Conservation (phyloP, 2,888 invertebrate genomes). For the Dasypogon diadema region DNA sequence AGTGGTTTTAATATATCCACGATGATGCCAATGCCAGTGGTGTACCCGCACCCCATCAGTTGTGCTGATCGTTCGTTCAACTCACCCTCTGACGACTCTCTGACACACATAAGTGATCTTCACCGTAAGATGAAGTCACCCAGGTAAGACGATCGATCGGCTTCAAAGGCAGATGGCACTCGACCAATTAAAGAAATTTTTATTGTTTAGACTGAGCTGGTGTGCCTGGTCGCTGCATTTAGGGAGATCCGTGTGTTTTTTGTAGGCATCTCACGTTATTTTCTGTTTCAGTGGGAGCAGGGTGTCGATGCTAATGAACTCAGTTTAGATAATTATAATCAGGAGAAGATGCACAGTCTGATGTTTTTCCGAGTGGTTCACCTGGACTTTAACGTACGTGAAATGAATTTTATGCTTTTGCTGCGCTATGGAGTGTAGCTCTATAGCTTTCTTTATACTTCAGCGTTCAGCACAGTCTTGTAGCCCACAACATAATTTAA, state of each 20-base stretch:
- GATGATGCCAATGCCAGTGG: neutral
- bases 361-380: neutral
- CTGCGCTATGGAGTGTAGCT: neutral
- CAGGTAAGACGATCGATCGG: slow-evolving; percentile 48
- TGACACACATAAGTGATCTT: slow-evolving; percentile 21
- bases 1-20: neutral
- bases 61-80: slow-evolving; percentile 24
- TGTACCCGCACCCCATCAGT: neutral
- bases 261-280: slow-evolving; percentile 33
- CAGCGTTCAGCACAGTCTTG: neutral
- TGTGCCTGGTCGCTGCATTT: slow-evolving; percentile 9
- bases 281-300: slow-evolving; percentile 40
- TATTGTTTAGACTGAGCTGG: slow-evolving; percentile 38
- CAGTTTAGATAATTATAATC: slow-evolving; percentile 38
- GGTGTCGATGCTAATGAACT: slow-evolving; percentile 45
- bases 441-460: neutral
- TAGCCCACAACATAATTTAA: neutral
- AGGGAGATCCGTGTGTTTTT: slow-evolving; percentile 14
- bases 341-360: slow-evolving; percentile 10
- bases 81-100: slow-evolving; percentile 39
- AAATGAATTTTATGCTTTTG: neutral
- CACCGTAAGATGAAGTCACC: slow-evolving; percentile 34
- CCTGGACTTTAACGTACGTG: neutral
- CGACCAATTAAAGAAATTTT: slow-evolving; percentile 50
- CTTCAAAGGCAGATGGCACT: slow-evolving; percentile 45